These are phyloP conservation scores for Pollenia labialis DNA, from an alignment of 2,888 invertebrate genomes.

Conservation along the genomic window DNA sequence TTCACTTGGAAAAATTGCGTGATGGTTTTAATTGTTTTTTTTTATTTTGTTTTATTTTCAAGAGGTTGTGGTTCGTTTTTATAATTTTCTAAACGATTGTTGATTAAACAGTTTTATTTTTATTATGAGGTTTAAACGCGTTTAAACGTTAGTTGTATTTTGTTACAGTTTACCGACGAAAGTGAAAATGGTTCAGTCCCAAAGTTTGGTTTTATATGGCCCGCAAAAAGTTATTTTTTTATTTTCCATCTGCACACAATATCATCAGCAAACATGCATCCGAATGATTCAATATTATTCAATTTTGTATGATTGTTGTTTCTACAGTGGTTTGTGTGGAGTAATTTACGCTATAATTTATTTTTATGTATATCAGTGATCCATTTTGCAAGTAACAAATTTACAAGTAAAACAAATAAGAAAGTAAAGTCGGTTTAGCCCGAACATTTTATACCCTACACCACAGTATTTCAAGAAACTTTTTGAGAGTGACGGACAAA, in stretches of 20 bases:
- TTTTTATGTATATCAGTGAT: no score
- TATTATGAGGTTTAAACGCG: conserved; percentile 51
- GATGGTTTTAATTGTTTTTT: conserved; percentile 24
- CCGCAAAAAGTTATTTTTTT: conserved; percentile 8
- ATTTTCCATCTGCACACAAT: conserved; percentile 25
- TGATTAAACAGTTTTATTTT: conserved; percentile 12
- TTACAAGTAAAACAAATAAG: no score
- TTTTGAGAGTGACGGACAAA: no score
- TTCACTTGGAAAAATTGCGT: conserved; percentile 53
- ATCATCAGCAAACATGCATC: conserved; percentile 27
- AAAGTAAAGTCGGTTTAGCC: no score
- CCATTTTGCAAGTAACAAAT: no score
- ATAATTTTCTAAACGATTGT: conserved; percentile 2
- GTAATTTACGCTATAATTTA: no score
- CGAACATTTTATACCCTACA: no score
- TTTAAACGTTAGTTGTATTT: conserved; percentile 75
- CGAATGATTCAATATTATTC: conserved; percentile 32
- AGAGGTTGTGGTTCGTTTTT: conserved; percentile 2
- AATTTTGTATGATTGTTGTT: not conserved
- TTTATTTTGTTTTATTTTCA: conserved; percentile 15
- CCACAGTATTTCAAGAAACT: no score
- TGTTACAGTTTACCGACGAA: conserved; percentile 77
- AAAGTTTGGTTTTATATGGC: conserved; percentile 78
- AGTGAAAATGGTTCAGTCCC: conserved; percentile 79
- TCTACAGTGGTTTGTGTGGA: conserved; percentile 36